Conservation (phyloP, 2,797 vertebrate species). For the Crossoptilon crossoptilon region DNA sequence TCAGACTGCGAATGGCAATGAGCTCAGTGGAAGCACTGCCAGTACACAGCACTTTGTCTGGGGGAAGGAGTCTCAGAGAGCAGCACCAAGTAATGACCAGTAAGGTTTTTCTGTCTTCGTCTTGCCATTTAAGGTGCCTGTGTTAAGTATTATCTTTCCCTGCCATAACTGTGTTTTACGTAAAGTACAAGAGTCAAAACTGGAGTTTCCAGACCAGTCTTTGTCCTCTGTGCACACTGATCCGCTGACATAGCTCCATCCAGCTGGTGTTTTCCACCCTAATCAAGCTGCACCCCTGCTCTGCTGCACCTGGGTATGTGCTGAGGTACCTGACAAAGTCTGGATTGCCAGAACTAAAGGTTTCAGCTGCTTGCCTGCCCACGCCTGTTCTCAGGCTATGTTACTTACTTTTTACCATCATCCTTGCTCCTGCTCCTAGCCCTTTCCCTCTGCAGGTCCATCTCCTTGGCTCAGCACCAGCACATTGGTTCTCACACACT, state of each 20-base stretch:
- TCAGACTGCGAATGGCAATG: neutral
- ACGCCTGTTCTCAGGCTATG: neutral
- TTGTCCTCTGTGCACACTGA: neutral
- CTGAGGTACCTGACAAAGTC: neutral
- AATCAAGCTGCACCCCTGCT: neutral
- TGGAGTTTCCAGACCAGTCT: neutral
- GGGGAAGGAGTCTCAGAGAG: neutral
- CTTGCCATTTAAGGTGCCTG: conserved; percentile 32
- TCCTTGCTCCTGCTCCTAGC: neutral
- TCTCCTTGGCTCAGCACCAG: neutral
- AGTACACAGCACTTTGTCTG: neutral
- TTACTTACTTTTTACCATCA: neutral
- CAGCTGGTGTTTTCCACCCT: neutral
- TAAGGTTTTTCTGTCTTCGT: neutral
- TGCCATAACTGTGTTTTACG: neutral
- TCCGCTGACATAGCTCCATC: neutral
- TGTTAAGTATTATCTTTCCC: neutral
- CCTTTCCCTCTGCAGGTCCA: neutral
- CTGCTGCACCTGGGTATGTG: neutral
- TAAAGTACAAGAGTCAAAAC: neutral
- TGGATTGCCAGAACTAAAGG: neutral
- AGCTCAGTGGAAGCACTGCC: neutral
- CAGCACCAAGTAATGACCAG: neutral
- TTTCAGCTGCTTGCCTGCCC: neutral
- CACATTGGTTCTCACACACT: neutral